Conservation (phyloP, 2,797 vertebrate species). For the Hippopotamyrus pictus region DNA sequence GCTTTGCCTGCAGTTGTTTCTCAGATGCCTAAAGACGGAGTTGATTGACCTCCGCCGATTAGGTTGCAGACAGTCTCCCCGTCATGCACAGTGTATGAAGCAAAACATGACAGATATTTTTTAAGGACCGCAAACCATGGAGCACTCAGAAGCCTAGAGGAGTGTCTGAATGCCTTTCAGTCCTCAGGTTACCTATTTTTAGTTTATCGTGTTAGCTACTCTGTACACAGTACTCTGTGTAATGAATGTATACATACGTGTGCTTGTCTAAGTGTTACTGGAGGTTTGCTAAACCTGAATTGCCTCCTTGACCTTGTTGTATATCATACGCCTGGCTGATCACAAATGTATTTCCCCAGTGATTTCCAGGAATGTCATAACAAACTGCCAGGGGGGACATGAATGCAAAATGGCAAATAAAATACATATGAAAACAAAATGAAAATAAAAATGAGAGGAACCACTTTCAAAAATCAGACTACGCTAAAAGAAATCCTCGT, state of each 20-base stretch:
- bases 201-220: background rate
- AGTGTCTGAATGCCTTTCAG: background rate
- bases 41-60: constrained; percentile 9
- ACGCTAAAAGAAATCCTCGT: background rate
- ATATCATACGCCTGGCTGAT: background rate
- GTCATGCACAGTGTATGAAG: background rate
- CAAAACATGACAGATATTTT: background rate
- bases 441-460: background rate
- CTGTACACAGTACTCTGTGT: background rate
- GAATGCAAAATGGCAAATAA: background rate
- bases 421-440: background rate
- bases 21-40: constrained; percentile 32
- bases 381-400: background rate
- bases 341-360: background rate
- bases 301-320: background rate
- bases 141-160: background rate
- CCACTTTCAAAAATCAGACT: background rate
- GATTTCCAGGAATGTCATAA: background rate
- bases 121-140: background rate
- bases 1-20: constrained; percentile 34
- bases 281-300: background rate
- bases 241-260: background rate
- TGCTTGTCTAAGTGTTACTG: background rate
- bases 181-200: background rate
- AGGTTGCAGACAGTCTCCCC: background rate